Evolutionary conservation across 1,140 invertebrate genomes (phyloP), one percentile per base, ranked within the genome.

Genomic region (Branchinecta lindahli): DNA sequence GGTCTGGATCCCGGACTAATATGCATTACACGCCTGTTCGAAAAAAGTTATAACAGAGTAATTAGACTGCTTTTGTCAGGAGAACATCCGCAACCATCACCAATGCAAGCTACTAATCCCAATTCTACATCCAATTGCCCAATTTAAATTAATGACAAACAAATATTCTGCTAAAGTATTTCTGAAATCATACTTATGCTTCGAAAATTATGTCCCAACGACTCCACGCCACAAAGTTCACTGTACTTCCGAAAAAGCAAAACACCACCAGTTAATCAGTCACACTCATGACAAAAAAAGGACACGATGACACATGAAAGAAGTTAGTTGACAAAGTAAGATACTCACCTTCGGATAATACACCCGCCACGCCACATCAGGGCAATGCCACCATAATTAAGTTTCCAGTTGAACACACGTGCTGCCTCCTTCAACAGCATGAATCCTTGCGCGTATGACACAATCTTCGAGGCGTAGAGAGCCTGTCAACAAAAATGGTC

Each of bases 331-430:
- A 33, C 33, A 33, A 33, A 33, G 1, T 33, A 33, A 33, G 33
- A 33, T 5, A 33, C 33, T 65, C 78, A 87, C 86, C 88, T 96
- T 77, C 95, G 85, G 77, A 98, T 99, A 77, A 99, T 99, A 78
- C 97, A 99, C 46, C 97, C 97, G 33, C 97, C 97, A 73, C 96
- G 84, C 97, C 97, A 99, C 96, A 99, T 99, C 0, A 99, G 81
- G 15, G 97, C 96, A 75, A 99, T 98, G 47, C 90, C 91, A 67
- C 96, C 96, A 77, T 98, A 96, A 80, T 99, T 98, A 15, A 99
- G 82, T 70, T 94, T 88, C 97, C 96, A 99, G 0, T 87, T 85
- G 74, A 94, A 88, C 70, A 88, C 83, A 75, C 89, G 88, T 0
- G 94, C 94, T 44, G 96, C 95, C 80, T 98, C 94, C 66, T 91